Conservation (phyloP, 2,797 vertebrate species). For the Threskiornis aethiopicus region DNA sequence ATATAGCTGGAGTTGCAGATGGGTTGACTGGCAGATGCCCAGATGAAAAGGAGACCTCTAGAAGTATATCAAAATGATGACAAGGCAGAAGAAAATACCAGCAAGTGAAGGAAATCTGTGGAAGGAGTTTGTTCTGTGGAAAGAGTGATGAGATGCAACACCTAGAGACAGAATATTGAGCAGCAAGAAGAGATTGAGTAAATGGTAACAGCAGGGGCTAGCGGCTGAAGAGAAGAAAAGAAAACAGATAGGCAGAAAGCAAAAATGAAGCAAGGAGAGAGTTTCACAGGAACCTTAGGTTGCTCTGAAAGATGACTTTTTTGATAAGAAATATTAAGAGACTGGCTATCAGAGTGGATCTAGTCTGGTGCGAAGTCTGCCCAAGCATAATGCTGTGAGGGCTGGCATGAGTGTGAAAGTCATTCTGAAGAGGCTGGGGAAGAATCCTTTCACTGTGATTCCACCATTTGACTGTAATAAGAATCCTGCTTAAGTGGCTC, state of each 20-base stretch:
- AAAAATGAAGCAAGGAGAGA: not conserved
- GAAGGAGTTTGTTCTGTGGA: not conserved
- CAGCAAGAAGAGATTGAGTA: not conserved
- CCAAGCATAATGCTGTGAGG: not conserved
- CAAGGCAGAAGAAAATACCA: not conserved
- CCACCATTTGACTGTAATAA: not conserved
- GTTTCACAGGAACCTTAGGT: not conserved
- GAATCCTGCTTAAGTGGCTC: not conserved
- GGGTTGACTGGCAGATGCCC: conserved; percentile 50
- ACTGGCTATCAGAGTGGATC: not conserved
- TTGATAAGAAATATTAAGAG: not conserved
- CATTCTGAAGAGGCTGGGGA: not conserved
- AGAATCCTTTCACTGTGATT: not conserved
- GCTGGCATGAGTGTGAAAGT: not conserved
- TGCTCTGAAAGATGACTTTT: not conserved
- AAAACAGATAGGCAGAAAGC: not conserved
- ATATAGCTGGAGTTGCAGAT: conserved; percentile 26
- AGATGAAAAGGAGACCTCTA: conserved; percentile 36
- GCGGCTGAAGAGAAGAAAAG: not conserved
- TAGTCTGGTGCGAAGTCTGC: not conserved
- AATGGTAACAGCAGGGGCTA: not conserved
- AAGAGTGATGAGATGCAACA: conserved; percentile 2
- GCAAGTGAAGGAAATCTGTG: not conserved
- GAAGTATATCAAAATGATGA: conserved; percentile 29
- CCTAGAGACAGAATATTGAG: not conserved